phyloP scores from a whole-genome alignment of 2,113 vertebrate genomes.

The Colinus virginianus region DNA sequence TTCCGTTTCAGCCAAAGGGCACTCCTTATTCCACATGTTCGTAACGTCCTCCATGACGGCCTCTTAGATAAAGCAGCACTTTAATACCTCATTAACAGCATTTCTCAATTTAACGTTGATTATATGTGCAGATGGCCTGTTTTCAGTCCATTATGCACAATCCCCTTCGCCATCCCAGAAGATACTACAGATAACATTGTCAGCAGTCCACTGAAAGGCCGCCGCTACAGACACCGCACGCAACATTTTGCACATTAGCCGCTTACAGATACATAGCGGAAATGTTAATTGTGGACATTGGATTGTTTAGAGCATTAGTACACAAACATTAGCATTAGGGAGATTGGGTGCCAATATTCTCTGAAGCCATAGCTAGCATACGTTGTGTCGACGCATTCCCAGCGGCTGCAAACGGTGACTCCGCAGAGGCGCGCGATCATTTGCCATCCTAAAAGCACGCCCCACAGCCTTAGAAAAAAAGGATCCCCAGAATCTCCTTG shows the following conservation, averaged over 20 bases:
- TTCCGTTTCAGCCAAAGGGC: conserved; percentile 6
- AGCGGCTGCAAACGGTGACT: background rate
- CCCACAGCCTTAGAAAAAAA: background rate
- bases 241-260: background rate
- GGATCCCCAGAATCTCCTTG: background rate
- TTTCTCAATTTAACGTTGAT: conserved; percentile 13
- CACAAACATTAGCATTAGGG: background rate
- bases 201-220: background rate
- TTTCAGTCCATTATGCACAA: conserved; percentile 44
- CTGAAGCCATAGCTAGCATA: background rate
- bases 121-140: conserved; percentile 27
- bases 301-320: background rate
- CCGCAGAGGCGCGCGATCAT: rapidly evolving
- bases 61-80: background rate
- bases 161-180: background rate
- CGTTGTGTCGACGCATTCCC: background rate
- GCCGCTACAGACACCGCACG: background rate
- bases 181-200: rapidly evolving
- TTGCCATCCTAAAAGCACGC: background rate
- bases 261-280: background rate
- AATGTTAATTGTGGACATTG: background rate
- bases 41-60: background rate
- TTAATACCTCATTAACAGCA: conserved; percentile 35
- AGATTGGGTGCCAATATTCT: background rate
- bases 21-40: background rate